These are phyloP conservation scores for Caenorhabditis sp. DNA, from an alignment of 2,888 invertebrate genomes.

Conservation along the genomic window DNA sequence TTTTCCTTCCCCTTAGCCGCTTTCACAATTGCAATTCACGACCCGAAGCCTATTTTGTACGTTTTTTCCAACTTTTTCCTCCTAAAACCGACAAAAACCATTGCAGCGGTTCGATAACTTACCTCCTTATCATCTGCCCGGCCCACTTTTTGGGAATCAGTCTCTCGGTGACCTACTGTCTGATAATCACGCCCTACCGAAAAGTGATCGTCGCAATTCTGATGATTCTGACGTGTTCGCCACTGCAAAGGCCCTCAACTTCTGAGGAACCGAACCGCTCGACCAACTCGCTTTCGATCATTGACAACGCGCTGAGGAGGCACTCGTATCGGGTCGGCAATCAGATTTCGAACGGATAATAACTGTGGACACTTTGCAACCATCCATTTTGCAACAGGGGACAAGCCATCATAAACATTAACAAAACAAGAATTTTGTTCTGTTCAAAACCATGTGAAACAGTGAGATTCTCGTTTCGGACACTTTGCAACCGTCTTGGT, in stretches of 20 bases:
- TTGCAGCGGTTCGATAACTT: slow-evolving; percentile 33
- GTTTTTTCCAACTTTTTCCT: not conserved
- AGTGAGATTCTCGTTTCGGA: no score
- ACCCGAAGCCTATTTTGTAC: not conserved
- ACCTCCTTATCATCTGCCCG: slow-evolving; percentile 34
- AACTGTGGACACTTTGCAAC: no score
- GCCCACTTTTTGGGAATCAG: slow-evolving; percentile 43
- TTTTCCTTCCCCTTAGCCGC: slow-evolving; percentile 35
- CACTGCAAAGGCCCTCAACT: not conserved
- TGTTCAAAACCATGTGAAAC: no score
- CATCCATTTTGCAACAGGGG: no score
- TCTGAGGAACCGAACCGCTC: slow-evolving; percentile 1
- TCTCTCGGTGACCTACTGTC: slow-evolving; percentile 42
- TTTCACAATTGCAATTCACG: slow-evolving; percentile 27
- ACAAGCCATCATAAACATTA: no score
- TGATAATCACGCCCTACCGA: slow-evolving; percentile 49
- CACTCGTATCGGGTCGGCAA: slow-evolving; percentile 13
- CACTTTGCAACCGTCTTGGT: no score
- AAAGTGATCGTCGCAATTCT: slow-evolving; percentile 25
- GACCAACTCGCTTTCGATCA: slow-evolving; percentile 4
- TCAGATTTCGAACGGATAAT: not conserved
- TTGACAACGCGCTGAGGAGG: slow-evolving; percentile 25
- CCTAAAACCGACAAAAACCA: not conserved
- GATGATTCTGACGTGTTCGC: slow-evolving; percentile 10
- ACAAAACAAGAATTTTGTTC: no score